Evolutionary conservation across 2,888 invertebrate species (phyloP), one percentile per base, ranked within the genome.

Genomic region (Zonitis immaculata): DNA sequence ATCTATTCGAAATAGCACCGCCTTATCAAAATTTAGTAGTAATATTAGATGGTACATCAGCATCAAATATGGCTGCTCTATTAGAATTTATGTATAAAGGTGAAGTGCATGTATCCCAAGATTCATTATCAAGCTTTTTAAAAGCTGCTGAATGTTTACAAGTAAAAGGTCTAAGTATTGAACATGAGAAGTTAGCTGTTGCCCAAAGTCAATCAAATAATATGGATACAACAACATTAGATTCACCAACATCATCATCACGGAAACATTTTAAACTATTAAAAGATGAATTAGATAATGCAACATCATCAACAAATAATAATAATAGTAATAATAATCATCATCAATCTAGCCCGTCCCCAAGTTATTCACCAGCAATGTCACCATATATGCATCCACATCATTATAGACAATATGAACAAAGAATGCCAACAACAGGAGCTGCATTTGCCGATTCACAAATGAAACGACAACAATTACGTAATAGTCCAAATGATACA

Each of bases 71-170:
- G 91, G 88, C 91, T 62, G 91, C 92, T 43, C 82, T 93, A 62
- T 82, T 93, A 63, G 92, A 93, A 78, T 93, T 93, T 77, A 93
- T 93, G 93, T 93, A 93, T 80, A 92, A 92, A 76, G 93, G 93
- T 54, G 93, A 93, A 78, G 93, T 93, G 66, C 92, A 93, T 76
- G 91, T 93, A 70, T 91, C 91, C 67, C 92, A 93, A 78, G 92
- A 93, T 77, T 89, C 91, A 62, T 84, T 93, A 66, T 90, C 90
- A 72, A 91, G 91, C 77, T 93, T 93, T 75, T 84, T 93, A 61
- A 92, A 93, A 78, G 91, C 92, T 64, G 93, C 92, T 51, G 92
- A 92, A 79, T 90, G 89, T 77, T 82, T 92, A 70, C 92, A 92
- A 84, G 91, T 89, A 44, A 88, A 88, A 76, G 88, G 88, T 60